Conservation (phyloP, 2,797 vertebrate species). For the Selene dorsalis region DNA sequence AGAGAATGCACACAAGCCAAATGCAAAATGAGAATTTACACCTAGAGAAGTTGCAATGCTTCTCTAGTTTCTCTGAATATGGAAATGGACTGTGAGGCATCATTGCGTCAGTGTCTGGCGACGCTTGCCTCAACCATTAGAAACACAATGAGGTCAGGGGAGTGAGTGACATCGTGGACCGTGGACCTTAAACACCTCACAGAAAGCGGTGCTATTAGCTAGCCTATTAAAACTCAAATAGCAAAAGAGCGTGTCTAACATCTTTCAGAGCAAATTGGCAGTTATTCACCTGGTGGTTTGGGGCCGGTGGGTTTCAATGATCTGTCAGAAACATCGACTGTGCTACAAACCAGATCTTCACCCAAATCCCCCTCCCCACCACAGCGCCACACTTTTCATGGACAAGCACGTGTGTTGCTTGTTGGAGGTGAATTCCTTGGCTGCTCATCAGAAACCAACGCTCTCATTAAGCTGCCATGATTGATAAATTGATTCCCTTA, state of each 20-base stretch:
- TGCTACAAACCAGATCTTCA: conserved; percentile 69
- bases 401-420: conserved; percentile 22
- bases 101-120: conserved; percentile 74
- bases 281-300: conserved; percentile 67
- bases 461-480: conserved; percentile 57
- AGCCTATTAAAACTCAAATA: conserved; percentile 64
- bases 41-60: conserved; percentile 25
- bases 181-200: conserved; percentile 68
- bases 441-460: conserved; percentile 63
- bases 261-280: conserved; percentile 56
- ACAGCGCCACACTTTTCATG: not conserved
- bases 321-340: conserved; percentile 65
- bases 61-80: conserved; percentile 59
- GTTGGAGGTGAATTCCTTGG: conserved; percentile 47
- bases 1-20: conserved; percentile 49
- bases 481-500: conserved; percentile 68
- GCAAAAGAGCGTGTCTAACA: conserved; percentile 51
- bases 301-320: conserved; percentile 52
- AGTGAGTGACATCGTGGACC: conserved; percentile 67
- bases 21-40: conserved; percentile 63
- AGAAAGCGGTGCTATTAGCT: conserved; percentile 69
- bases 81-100: conserved; percentile 58
- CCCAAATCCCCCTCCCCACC: not conserved
- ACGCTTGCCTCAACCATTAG: conserved; percentile 63
- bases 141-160: conserved; percentile 77